Conservation (phyloP, 1,140 invertebrate genomes). For the Holotrichia oblita region DNA sequence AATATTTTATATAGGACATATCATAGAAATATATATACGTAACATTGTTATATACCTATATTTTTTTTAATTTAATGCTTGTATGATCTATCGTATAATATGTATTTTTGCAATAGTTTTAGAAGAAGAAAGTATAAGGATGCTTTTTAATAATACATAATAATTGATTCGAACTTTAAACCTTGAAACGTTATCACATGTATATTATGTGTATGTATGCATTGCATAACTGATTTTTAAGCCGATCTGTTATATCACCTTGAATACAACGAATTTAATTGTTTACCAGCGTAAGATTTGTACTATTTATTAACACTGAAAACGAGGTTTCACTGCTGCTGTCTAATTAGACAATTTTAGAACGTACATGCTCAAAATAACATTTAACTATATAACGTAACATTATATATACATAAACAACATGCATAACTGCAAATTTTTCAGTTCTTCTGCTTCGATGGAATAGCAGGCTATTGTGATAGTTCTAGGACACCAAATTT, state of each 20-base stretch:
- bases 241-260: constrained; percentile 8
- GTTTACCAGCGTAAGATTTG: constrained; percentile 11
- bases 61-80: no score
- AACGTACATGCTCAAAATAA: constrained; percentile 15
- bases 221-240: constrained; percentile 10
- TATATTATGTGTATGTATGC: no score
- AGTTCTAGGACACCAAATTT: constrained; percentile 30
- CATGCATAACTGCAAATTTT: constrained; percentile 7
- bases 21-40: not conserved
- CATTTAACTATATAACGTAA: not conserved
- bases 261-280: constrained; percentile 20
- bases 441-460: not conserved
- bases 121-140: no score
- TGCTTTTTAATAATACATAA: no score
- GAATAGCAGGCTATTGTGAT: constrained; percentile 22
- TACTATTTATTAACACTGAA: constrained; percentile 23
- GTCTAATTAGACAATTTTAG: constrained; percentile 36
- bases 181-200: no score
- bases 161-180: no score
- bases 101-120: no score
- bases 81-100: no score
- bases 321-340: constrained; percentile 17
- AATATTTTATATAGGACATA: not conserved
- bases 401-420: not conserved
- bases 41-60: no score